Evolutionary conservation across 2,113 vertebrate genomes (phyloP).

Genomic region (Numida meleagris): DNA sequence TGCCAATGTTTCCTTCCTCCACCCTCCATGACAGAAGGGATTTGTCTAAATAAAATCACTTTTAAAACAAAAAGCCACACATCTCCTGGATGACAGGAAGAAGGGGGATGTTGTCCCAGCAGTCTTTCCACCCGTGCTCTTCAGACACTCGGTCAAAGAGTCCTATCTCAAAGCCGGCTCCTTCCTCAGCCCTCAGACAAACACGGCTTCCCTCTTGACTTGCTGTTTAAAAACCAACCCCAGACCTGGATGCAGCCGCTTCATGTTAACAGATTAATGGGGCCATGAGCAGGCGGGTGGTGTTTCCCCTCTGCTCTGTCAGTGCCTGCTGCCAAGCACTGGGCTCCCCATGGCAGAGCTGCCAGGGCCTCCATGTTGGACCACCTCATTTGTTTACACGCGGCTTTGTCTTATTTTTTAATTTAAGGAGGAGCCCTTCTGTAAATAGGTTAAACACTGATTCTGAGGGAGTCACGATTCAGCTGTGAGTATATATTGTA

Average conservation of each 20-base stretch:
- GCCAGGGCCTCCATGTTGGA: background rate
- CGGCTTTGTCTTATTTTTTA: background rate
- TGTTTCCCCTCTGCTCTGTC: background rate
- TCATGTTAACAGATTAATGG: conserved; percentile 18
- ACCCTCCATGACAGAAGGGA: background rate
- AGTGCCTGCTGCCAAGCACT: background rate
- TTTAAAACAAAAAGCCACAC: background rate
- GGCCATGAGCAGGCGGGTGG: background rate
- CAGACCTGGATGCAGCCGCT: background rate
- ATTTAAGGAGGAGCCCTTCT: background rate
- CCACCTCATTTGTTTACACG: background rate
- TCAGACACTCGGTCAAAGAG: background rate
- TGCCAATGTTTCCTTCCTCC: background rate
- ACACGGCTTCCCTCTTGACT: conserved; percentile 29
- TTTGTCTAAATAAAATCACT: conserved; percentile 9
- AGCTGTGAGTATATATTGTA: background rate
- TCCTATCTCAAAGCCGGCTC: conserved; percentile 40
- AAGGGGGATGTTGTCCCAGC: background rate
- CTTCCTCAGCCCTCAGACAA: conserved; percentile 8
- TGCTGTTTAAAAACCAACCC: conserved; percentile 56
- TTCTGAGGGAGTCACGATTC: background rate
- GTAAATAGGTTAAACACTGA: background rate
- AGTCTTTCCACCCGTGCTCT: background rate
- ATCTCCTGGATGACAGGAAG: background rate
- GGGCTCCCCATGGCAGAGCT: background rate